phyloP scores from a whole-genome alignment of 2,797 vertebrate species.

The Galaxias olidus region DNA sequence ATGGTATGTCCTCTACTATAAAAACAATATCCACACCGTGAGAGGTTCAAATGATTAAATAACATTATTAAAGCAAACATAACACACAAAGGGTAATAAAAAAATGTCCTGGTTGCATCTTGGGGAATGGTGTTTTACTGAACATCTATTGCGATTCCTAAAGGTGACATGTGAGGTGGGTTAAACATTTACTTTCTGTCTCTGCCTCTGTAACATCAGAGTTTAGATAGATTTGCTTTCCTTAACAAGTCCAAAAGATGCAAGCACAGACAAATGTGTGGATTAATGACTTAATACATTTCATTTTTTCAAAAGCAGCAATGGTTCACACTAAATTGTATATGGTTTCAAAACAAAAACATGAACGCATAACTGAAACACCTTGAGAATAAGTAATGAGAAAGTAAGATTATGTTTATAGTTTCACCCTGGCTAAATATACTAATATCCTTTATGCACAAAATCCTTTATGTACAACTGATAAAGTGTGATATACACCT shows the following conservation, averaged over 20 bases:
- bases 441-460: conserved; percentile 47
- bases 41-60: too few relatives aligned
- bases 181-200: conserved; percentile 11
- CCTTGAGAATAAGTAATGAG: conserved; percentile 32
- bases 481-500: conserved; percentile 35
- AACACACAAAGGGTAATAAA: too few relatives aligned
- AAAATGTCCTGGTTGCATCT: too few relatives aligned
- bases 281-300: conserved; percentile 31
- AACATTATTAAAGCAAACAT: too few relatives aligned
- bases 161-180: too few relatives aligned
- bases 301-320: conserved; percentile 41
- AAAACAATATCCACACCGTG: too few relatives aligned
- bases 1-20: background rate
- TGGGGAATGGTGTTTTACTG: too few relatives aligned
- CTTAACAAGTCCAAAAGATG: conserved; percentile 26
- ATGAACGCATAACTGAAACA: conserved; percentile 22
- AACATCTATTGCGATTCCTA: too few relatives aligned
- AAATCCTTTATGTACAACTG: conserved; percentile 47
- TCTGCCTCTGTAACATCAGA: conserved; percentile 14
- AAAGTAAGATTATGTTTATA: conserved; percentile 50
- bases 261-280: conserved; percentile 32
- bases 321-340: conserved; percentile 19
- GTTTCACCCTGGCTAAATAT: conserved; percentile 50
- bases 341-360: conserved; percentile 22
- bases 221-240: conserved; percentile 19